These are phyloP conservation scores for Geotrypetes seraphini DNA, from an alignment of 2,797 vertebrate species.

Conservation along the genomic window DNA sequence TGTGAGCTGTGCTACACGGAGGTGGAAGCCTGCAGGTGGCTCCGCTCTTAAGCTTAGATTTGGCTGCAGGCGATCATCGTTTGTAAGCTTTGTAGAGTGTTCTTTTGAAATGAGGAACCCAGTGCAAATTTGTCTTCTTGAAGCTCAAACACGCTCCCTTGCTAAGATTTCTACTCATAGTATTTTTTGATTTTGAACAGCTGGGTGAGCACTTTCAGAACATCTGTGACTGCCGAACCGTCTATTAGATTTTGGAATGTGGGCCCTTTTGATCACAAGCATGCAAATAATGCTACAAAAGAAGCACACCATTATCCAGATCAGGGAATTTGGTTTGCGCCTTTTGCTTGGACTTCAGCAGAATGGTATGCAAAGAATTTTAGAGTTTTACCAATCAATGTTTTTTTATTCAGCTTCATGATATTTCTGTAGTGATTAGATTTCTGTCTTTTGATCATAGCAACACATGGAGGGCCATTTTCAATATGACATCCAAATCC, in stretches of 20 bases:
- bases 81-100: conserved; percentile 36
- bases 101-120: conserved; percentile 46
- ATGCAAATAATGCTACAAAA: neutral
- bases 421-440: no score
- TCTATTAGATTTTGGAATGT: neutral
- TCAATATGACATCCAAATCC: no score
- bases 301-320: no score
- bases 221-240: neutral
- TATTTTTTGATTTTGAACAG: no score
- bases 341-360: no score
- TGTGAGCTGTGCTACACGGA: conserved; percentile 22
- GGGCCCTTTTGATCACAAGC: neutral
- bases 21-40: conserved; percentile 34
- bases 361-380: no score
- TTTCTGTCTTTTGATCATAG: no score
- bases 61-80: conserved; percentile 19
- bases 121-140: conserved; percentile 43
- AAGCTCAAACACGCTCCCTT: conserved; percentile 33
- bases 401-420: no score
- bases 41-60: conserved; percentile 18
- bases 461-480: no score
- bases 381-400: no score
- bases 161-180: conserved; percentile 17
- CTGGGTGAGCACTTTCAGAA: conserved; percentile 1
- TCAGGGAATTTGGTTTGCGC: no score